These are phyloP conservation scores for Heliocidaris tuberculata DNA, from an alignment of 35 echinoderm and acorn worm genomes.

Conservation along the genomic window DNA sequence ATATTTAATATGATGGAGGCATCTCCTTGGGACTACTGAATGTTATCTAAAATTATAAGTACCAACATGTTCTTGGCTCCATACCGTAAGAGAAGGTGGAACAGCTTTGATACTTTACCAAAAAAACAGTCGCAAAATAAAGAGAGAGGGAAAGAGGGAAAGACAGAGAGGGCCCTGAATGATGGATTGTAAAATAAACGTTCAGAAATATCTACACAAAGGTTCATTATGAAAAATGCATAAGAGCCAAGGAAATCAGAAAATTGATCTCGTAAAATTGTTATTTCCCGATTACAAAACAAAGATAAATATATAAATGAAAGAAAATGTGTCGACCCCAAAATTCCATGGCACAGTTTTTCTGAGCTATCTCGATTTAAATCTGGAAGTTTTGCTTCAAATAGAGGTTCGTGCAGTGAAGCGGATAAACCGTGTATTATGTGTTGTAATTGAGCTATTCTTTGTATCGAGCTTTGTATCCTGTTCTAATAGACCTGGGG, in stretches of 20 bases:
- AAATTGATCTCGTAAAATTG: not conserved
- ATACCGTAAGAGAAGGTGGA: not conserved
- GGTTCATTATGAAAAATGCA: not conserved
- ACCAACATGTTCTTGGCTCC: not conserved
- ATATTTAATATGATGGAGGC: too few species aligned
- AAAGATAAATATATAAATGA: too few species aligned
- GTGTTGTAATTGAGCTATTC: not conserved
- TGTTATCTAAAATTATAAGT: too few species aligned
- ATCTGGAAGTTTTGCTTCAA: not conserved
- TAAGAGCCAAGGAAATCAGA: not conserved
- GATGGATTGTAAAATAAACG: not conserved
- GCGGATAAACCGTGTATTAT: not conserved
- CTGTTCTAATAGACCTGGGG: not conserved
- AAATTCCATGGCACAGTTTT: not conserved
- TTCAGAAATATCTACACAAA: not conserved
- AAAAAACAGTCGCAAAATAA: too few species aligned
- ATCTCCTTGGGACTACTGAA: too few species aligned
- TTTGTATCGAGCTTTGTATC: not conserved
- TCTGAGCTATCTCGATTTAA: not conserved
- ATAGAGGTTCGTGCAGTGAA: not conserved
- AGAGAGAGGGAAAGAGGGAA: not conserved
- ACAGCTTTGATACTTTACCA: not conserved
- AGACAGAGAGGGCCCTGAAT: not conserved
- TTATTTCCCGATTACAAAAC: not conserved
- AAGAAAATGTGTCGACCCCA: not conserved